Base-by-base conservation (phyloP, 2,797 vertebrate species). In the Lutjanus campechanus region DNA sequence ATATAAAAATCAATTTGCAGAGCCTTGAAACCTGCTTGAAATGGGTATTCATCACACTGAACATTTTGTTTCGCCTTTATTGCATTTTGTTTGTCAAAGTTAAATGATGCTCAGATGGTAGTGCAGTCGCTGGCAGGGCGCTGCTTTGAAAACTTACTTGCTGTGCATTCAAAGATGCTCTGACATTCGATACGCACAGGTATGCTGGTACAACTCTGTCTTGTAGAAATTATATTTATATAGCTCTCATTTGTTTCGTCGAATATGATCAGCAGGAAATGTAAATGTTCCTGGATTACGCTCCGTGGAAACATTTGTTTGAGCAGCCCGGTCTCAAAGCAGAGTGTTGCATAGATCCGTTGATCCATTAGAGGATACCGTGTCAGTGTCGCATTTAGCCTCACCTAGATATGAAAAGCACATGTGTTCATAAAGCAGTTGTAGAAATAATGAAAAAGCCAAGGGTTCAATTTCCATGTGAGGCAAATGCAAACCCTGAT, bases 81-180 rank as follows among this genome's bases (percentile, higher is more conserved):
- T 83, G 62, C 8, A 69, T 83, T 78, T 54, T 75, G 49, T 71
- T 47, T 46, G 54, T 73, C 73, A 70, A 47, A 69, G 47, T 69
- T 22, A 74, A 83, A 82, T 43, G 60, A 63, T 51, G 49, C 12
- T 65, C 1, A 9, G n/a, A 60, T n/a, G 25, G 54, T 4, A 44
- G 66, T 12, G 6, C 16, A 47, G 54, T 44, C 70, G 54, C 40
- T 40, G 62, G 59, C 11, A 11, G 11, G 17, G 54, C 3, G 40
- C 9, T 58, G 44, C 76, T 62, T 51, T 40, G 12, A 69, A 79
- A 61, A 12, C 8, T 1, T 29, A 16, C 8, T 16, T 29, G 5
- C 13, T 79, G 36, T n/a, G 25, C 11, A n/a, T 75, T 74, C 78
- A 61, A 50, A 22, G 44, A 58, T 54, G 41, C 40, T 50, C 59